Conservation (phyloP, 2,888 invertebrate species). For the Chrysolina oricalcia region DNA sequence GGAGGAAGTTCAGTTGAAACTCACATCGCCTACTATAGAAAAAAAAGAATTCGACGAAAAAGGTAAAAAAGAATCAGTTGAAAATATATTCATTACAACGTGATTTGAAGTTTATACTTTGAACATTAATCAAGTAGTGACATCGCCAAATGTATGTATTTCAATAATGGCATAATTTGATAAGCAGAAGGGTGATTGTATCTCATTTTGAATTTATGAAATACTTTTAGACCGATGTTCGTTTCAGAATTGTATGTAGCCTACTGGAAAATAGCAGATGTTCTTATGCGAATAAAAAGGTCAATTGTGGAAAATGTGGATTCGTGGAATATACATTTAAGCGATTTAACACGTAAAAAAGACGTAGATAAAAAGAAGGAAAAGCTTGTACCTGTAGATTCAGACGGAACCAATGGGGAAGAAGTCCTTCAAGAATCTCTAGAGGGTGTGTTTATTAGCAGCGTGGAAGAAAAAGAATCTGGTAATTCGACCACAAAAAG, state of each 20-base stretch:
- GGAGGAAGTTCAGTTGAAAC: conserved; percentile 85
- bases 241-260: conserved; percentile 65
- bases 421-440: conserved; percentile 40
- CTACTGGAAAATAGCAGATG: conserved; percentile 76
- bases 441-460: conserved; percentile 15
- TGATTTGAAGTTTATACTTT: no score
- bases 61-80: conserved; percentile 51
- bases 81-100: not conserved
- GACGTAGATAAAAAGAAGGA: conserved; percentile 67
- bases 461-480: conserved; percentile 42
- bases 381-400: conserved; percentile 53
- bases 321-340: conserved; percentile 79
- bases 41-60: conserved; percentile 69
- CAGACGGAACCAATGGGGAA: conserved; percentile 59
- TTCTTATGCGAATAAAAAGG: conserved; percentile 78
- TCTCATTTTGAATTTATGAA: no score
- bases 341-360: conserved; percentile 67
- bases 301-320: conserved; percentile 81
- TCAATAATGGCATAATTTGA: no score
- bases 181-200: no score
- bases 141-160: no score
- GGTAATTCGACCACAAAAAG: conserved; percentile 68
- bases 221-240: no score
- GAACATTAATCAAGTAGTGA: not conserved
- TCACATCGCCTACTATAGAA: conserved; percentile 80